Evolutionary conservation across 2,888 invertebrate species (phyloP), one percentile per base, ranked within the genome.

Genomic region (Agapetus fuscipes): DNA sequence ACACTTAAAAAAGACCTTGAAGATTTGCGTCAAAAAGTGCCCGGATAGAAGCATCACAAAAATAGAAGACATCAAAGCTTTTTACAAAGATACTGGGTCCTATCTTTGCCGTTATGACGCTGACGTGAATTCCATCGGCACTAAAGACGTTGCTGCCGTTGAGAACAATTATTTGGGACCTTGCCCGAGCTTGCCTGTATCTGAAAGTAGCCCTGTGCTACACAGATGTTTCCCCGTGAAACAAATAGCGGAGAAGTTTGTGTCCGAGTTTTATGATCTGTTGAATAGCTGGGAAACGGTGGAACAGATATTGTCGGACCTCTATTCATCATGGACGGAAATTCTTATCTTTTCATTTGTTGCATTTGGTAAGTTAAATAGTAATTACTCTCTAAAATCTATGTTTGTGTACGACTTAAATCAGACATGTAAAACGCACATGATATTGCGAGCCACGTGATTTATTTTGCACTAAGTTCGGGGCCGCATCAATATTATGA

Each of bases 1-100:
- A 43, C 78, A 90, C 56, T 66, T 90, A 9, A 74, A 77, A 39
- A 72, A 78, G 45, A 83, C 90, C 1, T 61, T 90, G 12, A 87
- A 89, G 64, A 80, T 95, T 48, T 95, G 95, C 60, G 91, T 95
- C 0, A 83, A 85, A 53, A 65, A 83, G 59, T 95, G 95, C 58
- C 95, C 95, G 0, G 74, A 74, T 41, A 70, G 62, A 43, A 74
- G 73, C 16, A 57, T 94, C 50, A 61, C 61, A 2, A 66, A 67
- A n/a, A 61, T 80, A 5, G 55, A 63, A 16, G 88, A 89, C 30
- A 66, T 94, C 11, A 71, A 80, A 51, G 59, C 69, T 24, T 91
- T 87, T 64, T 84, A 84, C 54, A 62, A 62, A 41, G 71, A 77
- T 46, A 83, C 82, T 2, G 81, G 82, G 5, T 80, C 82, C 0